These are phyloP conservation scores for Tauraco hartlaubi DNA, from an alignment of 2,797 vertebrate genomes.

Conservation along the genomic window DNA sequence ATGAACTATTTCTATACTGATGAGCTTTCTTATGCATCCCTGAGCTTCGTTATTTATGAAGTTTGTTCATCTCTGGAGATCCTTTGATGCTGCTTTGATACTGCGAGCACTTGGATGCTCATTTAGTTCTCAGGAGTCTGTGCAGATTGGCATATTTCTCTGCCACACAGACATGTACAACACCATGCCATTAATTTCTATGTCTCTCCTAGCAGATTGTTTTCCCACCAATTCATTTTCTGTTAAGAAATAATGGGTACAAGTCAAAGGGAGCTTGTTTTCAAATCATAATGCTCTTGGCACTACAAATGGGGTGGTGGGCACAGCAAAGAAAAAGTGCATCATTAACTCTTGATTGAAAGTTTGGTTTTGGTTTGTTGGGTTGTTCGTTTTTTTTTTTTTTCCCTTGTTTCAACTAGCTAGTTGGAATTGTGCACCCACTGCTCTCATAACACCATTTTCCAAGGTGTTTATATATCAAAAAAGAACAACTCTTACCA, in stretches of 20 bases:
- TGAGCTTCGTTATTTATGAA: slow-evolving; percentile 3
- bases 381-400: accelerated
- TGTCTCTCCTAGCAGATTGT: not conserved
- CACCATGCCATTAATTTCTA: not conserved
- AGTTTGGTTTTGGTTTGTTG: not conserved
- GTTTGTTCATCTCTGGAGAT: not conserved
- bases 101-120: not conserved
- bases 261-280: slow-evolving; percentile 3
- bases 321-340: not conserved
- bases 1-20: not conserved
- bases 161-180: not conserved
- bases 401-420: not conserved
- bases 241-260: not conserved
- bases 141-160: not conserved
- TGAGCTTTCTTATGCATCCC: not conserved
- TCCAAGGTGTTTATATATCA: not conserved
- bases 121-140: not conserved
- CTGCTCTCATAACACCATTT: not conserved
- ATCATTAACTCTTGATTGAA: not conserved
- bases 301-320: not conserved
- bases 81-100: not conserved
- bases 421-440: not conserved
- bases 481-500: not conserved
- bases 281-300: not conserved
- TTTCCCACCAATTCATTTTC: not conserved